A percentile compares a stretch with the other conserved stretches of the same genome.
These are phyloP conservation scores for Chrysodeixis includens DNA, from an alignment of 2,888 invertebrate genomes.

Conservation along the genomic window DNA sequence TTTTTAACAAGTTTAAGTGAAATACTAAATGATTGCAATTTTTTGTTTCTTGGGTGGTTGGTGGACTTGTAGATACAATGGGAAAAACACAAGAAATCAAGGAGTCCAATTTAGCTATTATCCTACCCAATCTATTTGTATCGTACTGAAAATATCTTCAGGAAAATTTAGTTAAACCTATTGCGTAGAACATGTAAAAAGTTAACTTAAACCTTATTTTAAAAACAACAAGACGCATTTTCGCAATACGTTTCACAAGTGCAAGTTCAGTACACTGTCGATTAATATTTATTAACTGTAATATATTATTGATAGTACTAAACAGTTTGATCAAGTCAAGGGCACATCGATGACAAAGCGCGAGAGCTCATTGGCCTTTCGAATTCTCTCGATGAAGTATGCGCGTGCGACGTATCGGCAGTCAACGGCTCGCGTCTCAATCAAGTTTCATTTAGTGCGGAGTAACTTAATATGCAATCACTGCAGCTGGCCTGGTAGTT, in stretches of 20 bases:
- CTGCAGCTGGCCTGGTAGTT: neutral
- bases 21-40: too few relatives aligned
- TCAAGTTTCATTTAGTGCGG: neutral
- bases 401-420: neutral
- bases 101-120: too few relatives aligned
- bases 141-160: too few relatives aligned
- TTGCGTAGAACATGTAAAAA: too few relatives aligned
- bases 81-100: too few relatives aligned
- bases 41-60: too few relatives aligned
- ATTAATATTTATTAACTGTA: neutral
- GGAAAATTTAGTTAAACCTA: too few relatives aligned
- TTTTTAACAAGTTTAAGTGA: neutral
- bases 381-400: neutral
- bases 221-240: neutral
- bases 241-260: neutral
- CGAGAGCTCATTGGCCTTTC: neutral
- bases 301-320: neutral
- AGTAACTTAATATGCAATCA: neutral
- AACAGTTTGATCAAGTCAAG: conserved; percentile 5
- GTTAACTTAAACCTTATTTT: neutral
- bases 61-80: too few relatives aligned
- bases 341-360: neutral
- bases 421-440: neutral
- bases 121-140: too few relatives aligned
- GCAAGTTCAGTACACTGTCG: neutral